Percentiles rank a stretch among this genome's conserved stretches.
Evolutionary conservation across 2,797 vertebrate species (phyloP).

Genomic region (Schizopygopsis malacanthus): DNA sequence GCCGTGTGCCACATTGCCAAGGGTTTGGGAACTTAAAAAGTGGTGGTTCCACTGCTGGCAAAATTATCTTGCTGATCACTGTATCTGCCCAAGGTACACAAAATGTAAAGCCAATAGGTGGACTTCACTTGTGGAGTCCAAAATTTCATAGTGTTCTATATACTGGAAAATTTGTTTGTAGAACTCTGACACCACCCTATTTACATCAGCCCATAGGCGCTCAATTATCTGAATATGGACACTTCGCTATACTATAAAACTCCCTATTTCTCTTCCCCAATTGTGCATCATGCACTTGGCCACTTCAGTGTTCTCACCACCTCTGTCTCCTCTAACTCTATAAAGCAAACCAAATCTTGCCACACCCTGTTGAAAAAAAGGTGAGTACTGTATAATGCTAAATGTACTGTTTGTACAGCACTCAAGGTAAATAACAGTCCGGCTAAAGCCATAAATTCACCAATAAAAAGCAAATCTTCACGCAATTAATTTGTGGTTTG

Average conservation of each 20-base stretch:
- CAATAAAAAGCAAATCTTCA: no score
- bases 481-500: no score
- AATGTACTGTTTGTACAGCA: no score
- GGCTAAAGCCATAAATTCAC: no score
- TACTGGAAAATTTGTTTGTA: constrained; percentile 29
- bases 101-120: not conserved
- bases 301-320: not conserved
- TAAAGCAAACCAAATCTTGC: not conserved
- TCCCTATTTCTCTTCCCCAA: not conserved
- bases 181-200: constrained; percentile 1
- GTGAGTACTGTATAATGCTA: no score
- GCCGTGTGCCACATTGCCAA: no score
- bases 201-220: no score
- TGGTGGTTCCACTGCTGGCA: not conserved
- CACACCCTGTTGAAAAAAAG: no score
- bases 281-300: not conserved
- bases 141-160: not conserved
- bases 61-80: not conserved
- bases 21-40: not conserved
- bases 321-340: not conserved
- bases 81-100: not conserved
- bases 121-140: not conserved
- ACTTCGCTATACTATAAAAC: not conserved
- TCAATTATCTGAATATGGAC: constrained; percentile 25
- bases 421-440: no score